Evolutionary conservation across 2,797 vertebrate genomes (phyloP).

Genomic region (Iguana delicatissima): DNA sequence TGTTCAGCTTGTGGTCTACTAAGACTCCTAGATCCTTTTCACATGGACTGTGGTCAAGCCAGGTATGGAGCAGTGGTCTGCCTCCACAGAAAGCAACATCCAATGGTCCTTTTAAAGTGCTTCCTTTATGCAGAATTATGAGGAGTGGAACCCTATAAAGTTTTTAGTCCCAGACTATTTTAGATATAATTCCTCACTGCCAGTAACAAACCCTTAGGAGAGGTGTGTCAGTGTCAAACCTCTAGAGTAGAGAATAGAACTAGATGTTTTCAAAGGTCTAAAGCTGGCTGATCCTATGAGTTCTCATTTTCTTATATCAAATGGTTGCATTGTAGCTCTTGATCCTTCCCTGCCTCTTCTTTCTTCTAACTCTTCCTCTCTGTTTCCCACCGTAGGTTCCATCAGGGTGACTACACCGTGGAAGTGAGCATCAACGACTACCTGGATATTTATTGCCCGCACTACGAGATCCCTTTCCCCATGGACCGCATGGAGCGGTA

Average conservation of each 20-base stretch:
- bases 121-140: background rate
- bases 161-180: too few species aligned
- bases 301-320: background rate
- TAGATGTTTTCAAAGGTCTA: background rate
- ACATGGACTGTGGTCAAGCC: too few species aligned
- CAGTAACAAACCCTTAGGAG: too few species aligned
- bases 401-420: conserved; percentile 90
- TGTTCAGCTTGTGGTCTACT: too few species aligned
- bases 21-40: too few species aligned
- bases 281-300: background rate
- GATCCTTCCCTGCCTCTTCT: too few species aligned
- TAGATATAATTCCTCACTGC: too few species aligned
- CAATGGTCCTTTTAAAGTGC: background rate
- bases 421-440: conserved; percentile 97
- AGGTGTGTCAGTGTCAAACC: too few species aligned
- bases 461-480: conserved; percentile 87
- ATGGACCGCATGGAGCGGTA: conserved; percentile 89
- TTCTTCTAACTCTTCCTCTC: too few species aligned
- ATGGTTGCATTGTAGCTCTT: background rate
- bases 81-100: too few species aligned
- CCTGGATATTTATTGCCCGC: conserved; percentile 96
- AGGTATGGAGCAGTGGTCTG: too few species aligned
- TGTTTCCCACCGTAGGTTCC: conserved; percentile 79
- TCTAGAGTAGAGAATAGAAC: background rate
- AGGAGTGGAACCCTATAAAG: background rate